Conservation (phyloP, 2,888 invertebrate genomes). For the Lasioglossum figueresi region DNA sequence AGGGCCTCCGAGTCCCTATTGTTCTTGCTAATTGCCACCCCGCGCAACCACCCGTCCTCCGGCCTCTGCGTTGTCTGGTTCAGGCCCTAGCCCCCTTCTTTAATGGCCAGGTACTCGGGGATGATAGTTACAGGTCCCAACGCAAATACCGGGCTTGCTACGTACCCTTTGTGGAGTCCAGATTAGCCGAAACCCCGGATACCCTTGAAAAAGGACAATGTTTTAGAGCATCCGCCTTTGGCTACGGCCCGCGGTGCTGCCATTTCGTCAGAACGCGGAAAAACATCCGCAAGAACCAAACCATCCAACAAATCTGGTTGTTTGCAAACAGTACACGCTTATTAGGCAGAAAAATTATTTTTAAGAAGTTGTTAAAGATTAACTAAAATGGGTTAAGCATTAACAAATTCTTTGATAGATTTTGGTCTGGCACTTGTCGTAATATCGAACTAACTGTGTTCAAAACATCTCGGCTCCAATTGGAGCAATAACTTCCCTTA, state of each 20-base stretch:
- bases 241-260: background rate
- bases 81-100: slow-evolving; percentile 37
- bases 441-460: no score
- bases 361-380: no score
- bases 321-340: no score
- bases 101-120: slow-evolving; percentile 72
- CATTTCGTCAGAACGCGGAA: no score
- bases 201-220: slow-evolving; percentile 50
- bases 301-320: no score
- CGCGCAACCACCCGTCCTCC: slow-evolving; percentile 70
- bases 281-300: no score
- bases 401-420: no score
- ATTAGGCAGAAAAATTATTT: no score
- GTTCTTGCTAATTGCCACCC: slow-evolving; percentile 84
- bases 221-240: slow-evolving; percentile 33
- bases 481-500: no score
- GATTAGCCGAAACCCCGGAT: slow-evolving; percentile 69
- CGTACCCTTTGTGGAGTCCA: slow-evolving; percentile 65
- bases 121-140: slow-evolving; percentile 75
- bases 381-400: no score
- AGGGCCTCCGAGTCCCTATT: slow-evolving; percentile 78
- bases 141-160: slow-evolving; percentile 73
- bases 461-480: no score
- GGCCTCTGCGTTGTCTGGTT: slow-evolving; percentile 55
- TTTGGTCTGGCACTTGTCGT: no score